Evolutionary conservation across 1,140 invertebrate species (phyloP).

Genomic region (Hyphantria cunea): DNA sequence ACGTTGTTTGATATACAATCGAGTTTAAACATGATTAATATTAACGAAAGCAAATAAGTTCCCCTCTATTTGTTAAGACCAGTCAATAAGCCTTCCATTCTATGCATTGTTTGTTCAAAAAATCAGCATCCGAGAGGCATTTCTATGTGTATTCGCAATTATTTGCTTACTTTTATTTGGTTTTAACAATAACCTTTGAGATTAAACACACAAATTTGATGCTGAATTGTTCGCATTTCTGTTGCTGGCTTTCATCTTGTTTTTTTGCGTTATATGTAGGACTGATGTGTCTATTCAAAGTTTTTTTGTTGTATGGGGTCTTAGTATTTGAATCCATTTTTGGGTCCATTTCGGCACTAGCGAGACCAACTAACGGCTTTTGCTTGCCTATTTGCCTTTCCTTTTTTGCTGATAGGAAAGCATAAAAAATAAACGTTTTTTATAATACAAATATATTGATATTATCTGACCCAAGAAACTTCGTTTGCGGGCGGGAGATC

Average conservation of each 20-base stretch:
- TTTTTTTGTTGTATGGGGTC: too few species aligned
- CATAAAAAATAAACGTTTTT: too few species aligned
- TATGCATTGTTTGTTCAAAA: constrained; percentile 51
- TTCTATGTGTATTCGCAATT: constrained; percentile 23
- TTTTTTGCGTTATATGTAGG: not conserved
- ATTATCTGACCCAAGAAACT: too few species aligned
- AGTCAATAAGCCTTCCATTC: constrained; percentile 49
- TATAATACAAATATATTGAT: too few species aligned
- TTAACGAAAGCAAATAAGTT: constrained; percentile 45
- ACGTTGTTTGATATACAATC: constrained; percentile 34
- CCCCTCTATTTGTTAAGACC: constrained; percentile 51
- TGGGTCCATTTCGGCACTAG: too few species aligned
- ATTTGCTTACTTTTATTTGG: constrained; percentile 17
- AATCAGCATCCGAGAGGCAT: constrained; percentile 43
- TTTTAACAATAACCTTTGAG: constrained; percentile 13
- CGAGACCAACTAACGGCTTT: too few species aligned
- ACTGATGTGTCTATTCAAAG: too few species aligned
- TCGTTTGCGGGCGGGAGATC: too few species aligned
- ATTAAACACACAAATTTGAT: not conserved
- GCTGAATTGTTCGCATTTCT: not conserved
- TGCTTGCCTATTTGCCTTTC: too few species aligned
- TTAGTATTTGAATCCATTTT: too few species aligned
- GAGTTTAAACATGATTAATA: constrained; percentile 32
- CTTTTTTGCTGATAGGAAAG: too few species aligned
- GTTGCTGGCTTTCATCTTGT: not conserved